Conservation (phyloP, 2,888 invertebrate genomes). For the Balanococcus diminutus region DNA sequence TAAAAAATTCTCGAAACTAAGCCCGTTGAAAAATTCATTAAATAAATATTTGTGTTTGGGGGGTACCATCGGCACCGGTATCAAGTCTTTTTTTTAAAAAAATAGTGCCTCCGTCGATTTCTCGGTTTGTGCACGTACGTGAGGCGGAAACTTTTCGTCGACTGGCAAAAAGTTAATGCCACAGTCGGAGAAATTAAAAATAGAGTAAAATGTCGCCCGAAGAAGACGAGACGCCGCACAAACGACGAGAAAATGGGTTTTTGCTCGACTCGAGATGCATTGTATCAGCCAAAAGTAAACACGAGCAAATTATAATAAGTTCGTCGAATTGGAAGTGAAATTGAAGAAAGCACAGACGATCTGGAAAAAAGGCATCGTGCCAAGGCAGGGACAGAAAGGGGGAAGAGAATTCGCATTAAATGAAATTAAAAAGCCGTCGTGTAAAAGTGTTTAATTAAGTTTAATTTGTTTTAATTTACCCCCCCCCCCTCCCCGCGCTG, state of each 20-base stretch:
- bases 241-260: not conserved
- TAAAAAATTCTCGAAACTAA: too few species aligned
- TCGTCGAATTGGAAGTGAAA: not conserved
- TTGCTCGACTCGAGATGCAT: not conserved
- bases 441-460: conserved; percentile 6
- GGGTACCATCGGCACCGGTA: not conserved
- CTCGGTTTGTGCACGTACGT: not conserved
- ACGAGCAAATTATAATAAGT: not conserved
- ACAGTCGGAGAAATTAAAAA: not conserved
- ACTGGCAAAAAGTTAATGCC: not conserved
- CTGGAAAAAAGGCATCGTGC: not conserved
- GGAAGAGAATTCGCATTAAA: not conserved
- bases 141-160: not conserved
- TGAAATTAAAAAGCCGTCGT: conserved; percentile 23
- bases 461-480: conserved; percentile 23
- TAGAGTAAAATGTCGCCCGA: not conserved
- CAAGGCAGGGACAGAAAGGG: not conserved
- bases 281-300: not conserved
- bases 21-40: not conserved
- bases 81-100: not conserved
- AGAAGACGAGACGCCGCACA: not conserved
- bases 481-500: not conserved
- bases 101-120: not conserved
- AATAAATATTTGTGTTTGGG: not conserved
- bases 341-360: not conserved